Evolutionary conservation across 2,797 vertebrate genomes (phyloP), one percentile per base, ranked within the genome.

Genomic region (Melanotaenia parkinsoni): DNA sequence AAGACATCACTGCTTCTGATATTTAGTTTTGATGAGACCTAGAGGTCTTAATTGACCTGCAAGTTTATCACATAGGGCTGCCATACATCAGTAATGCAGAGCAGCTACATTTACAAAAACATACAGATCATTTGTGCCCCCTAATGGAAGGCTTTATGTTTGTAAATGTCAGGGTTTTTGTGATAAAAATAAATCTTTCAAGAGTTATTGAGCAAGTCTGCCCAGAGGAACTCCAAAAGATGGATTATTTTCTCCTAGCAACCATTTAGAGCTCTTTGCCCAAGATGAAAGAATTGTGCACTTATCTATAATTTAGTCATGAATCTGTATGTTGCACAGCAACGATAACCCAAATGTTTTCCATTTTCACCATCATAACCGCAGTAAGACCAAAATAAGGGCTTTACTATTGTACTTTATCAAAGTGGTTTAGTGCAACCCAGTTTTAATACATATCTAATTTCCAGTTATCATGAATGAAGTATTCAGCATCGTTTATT

Each of bases 41-140:
- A 74, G 57, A 1, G 6, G 11, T 32, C 51, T 54, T 70, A 28
- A 72, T 66, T 77, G 75, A 81, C 72, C 53, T 59, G 67, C 5
- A n/a, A 24, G 33, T 71, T 79, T 1, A 58, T 61, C 56, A 56
- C 35, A 43, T 77, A 73, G 54, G 35, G 60, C 58, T 57, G 67
- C 35, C 47, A 64, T 62, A 12, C 24, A 64, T 69, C 51, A 60
- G n/a, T 47, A 7, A 40, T 57, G 24, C 13, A 35, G 14, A 3
- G 20, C 8, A 51, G 2, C 32, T 28, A 11, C 35, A 56, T 75
- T 50, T 18, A 4, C 7, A 40, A 24, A 56, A 13, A 65, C 51
- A 26, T 45, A 66, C 80, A 70, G 79, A 79, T 74, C 71, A 0
- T 79, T 68, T 83, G 80, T 87, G 90, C 80, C 82, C 84, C 81